phyloP scores from a whole-genome alignment of 1,140 invertebrate genomes.

The Melanaphis sacchari region DNA sequence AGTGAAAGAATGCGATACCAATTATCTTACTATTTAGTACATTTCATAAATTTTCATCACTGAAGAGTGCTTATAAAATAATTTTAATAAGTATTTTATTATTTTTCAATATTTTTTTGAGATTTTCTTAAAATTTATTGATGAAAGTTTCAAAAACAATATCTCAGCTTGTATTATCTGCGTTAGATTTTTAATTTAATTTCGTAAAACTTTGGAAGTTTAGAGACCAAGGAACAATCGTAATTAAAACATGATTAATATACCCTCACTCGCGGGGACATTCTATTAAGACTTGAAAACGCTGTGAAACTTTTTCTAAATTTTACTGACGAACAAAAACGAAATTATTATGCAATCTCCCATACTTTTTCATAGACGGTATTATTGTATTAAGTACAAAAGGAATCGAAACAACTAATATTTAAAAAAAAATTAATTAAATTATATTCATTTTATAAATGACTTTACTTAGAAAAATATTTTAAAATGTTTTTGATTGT shows the following conservation, averaged over 20 bases:
- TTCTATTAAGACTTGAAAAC: neutral
- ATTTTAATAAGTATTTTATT: neutral
- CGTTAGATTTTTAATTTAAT: constrained; percentile 7
- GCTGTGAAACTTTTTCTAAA: neutral
- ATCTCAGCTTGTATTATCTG: neutral
- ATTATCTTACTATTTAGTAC: neutral
- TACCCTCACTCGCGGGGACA: neutral
- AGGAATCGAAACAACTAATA: neutral
- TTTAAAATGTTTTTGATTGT: no score
- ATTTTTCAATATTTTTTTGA: neutral
- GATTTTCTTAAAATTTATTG: neutral
- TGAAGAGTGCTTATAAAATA: neutral
- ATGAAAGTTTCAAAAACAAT: neutral
- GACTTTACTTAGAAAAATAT: no score
- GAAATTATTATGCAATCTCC: neutral
- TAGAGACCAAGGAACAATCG: neutral
- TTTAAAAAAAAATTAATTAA: neutral
- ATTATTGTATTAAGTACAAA: neutral
- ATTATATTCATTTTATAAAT: neutral
- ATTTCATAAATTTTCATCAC: neutral
- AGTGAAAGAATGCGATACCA: neutral
- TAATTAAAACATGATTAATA: neutral
- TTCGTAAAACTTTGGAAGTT: neutral
- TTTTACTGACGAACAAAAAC: neutral
- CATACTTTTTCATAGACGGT: neutral